Evolutionary conservation across 2,113 vertebrate species (phyloP), one percentile per base, ranked within the genome.

Genomic region (Halichoerus grypus): DNA sequence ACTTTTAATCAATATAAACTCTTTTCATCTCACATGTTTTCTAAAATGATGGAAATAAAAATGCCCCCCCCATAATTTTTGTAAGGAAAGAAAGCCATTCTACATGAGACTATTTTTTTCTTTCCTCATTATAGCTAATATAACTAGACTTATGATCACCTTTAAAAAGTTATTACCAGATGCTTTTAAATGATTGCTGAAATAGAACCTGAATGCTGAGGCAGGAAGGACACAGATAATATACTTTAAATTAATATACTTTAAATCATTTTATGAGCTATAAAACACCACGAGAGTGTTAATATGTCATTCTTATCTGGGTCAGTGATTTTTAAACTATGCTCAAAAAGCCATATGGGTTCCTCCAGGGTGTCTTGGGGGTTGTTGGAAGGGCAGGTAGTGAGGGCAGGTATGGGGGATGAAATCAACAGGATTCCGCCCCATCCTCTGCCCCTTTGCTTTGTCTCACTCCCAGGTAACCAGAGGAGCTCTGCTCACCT

Each of bases 151-250:
- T 67, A 77, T 24, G 42, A n/a, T 77, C 39, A 88, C 24, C 15
- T 36, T 90, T 93, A 81, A 82, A 82, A 72, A 79, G 69, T 65
- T 39, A 82, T 81, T 93, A 33, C 18, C 4, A 77, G 49, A 42
- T 49, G 24, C n/a, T 86, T 97, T 93, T 65, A 94, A 91, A 72
- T 91, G 21, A 83, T 76, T 57, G 9, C 18, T 94, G 88, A 91
- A 92, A 92, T 72, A 53, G n/a, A 94, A 36, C 28, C 18, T 86
- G 59, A 88, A 69, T 59, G 22, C 39, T 67, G 65, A 93, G 24
- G 46, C 19, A 96, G 51, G 81, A 59, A 77, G 46, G 59, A 42
- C 53, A 61, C 18, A 77, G 49, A 77, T 1, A 53, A 57, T 49
- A 24, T 10, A 53, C 24, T 97, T 86, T 79, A 94, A 86, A 91